Conservation (phyloP, 2,113 vertebrate genomes). For the Onychostoma macrolepis region DNA sequence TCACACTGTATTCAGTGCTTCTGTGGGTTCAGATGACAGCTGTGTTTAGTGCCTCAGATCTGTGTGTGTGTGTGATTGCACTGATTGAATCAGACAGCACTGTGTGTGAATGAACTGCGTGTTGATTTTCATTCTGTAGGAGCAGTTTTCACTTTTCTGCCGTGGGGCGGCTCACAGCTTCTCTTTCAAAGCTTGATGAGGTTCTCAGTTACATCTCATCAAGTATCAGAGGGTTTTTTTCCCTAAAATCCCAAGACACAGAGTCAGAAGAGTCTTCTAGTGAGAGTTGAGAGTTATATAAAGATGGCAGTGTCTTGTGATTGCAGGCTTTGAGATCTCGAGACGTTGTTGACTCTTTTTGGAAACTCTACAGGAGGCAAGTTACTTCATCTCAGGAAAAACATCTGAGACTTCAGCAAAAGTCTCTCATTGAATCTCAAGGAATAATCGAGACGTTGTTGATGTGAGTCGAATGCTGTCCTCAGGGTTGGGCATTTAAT, state of each 20-base stretch:
- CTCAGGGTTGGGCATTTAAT: conserved; percentile 37
- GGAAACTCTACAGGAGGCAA: background rate
- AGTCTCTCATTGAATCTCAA: background rate
- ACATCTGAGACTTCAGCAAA: background rate
- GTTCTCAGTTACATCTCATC: background rate
- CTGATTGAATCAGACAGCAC: background rate
- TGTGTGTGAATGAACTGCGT: background rate
- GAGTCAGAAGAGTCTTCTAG: background rate
- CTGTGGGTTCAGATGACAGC: background rate
- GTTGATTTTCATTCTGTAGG: background rate
- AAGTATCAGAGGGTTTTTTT: background rate
- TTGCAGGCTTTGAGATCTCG: background rate
- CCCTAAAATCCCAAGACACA: background rate
- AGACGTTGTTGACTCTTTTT: background rate
- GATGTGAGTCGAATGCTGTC: background rate
- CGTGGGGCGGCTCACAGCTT: background rate
- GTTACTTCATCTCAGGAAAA: background rate
- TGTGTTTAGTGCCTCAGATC: background rate
- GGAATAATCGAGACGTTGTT: background rate
- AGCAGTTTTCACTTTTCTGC: background rate
- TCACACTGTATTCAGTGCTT: background rate
- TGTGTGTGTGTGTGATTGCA: background rate
- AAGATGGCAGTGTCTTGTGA: background rate
- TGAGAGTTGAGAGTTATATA: background rate
- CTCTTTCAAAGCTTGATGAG: background rate